Conservation (phyloP, 2,113 vertebrate species). For the Pundamilia nyererei region DNA sequence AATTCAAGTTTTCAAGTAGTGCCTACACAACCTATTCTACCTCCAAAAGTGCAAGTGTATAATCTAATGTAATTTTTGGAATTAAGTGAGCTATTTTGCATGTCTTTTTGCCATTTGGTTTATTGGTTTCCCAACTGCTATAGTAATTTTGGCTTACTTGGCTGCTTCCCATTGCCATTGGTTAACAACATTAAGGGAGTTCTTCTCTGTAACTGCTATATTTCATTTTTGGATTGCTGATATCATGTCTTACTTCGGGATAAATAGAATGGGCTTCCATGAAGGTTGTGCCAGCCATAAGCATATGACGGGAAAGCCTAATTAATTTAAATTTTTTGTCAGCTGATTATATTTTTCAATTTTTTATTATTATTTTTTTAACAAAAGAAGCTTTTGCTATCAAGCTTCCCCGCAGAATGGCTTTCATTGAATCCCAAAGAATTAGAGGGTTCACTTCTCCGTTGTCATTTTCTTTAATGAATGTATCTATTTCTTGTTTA, state of each 20-base stretch:
- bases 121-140: not conserved
- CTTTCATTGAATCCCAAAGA: too few relatives aligned
- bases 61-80: not conserved
- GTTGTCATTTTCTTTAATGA: too few relatives aligned
- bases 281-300: not conserved
- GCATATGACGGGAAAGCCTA: not conserved
- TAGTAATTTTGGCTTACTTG: not conserved
- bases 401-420: accelerated
- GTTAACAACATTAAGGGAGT: too few relatives aligned
- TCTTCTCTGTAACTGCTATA: not conserved
- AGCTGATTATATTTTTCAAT: too few relatives aligned
- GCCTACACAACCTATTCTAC: not conserved
- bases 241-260: not conserved
- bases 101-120: not conserved
- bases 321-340: not conserved
- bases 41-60: not conserved
- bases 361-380: too few relatives aligned
- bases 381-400: too few relatives aligned
- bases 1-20: not conserved
- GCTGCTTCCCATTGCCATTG: not conserved
- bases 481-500: too few relatives aligned
- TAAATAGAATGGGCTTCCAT: not conserved
- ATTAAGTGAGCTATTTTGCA: not conserved
- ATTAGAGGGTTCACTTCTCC: too few relatives aligned
- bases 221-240: not conserved